Percentiles rank a stretch among this genome's conserved stretches.
Conservation (phyloP, 2,888 invertebrate species). For the Drosophila borborema region DNA sequence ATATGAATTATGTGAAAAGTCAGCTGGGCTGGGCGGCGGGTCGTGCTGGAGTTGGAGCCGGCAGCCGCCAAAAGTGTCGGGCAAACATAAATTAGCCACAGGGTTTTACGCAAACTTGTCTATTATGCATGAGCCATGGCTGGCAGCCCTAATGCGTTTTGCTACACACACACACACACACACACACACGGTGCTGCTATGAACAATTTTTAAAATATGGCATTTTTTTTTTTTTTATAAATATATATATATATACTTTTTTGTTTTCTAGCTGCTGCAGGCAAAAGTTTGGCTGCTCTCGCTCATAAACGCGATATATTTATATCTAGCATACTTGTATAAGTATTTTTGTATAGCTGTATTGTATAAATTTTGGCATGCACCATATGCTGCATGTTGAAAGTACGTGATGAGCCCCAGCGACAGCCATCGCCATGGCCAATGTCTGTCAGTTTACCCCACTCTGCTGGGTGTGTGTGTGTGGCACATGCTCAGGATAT, state of each 20-base stretch:
- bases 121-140: slow-evolving; percentile 67
- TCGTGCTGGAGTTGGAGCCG: too few species aligned
- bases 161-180: slow-evolving; percentile 29
- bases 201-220: slow-evolving; percentile 66
- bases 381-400: slow-evolving; percentile 63
- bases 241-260: not conserved
- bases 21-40: slow-evolving; percentile 20
- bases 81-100: slow-evolving; percentile 68
- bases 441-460: slow-evolving; percentile 1
- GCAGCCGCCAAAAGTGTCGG: slow-evolving; percentile 59
- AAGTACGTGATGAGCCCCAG: slow-evolving; percentile 63
- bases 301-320: slow-evolving; percentile 61
- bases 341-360: slow-evolving; percentile 35
- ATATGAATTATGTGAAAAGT: slow-evolving; percentile 66
- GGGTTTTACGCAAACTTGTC: slow-evolving; percentile 69
- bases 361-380: slow-evolving; percentile 66
- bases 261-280: slow-evolving; percentile 45
- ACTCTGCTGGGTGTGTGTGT: not conserved
- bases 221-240: slow-evolving; percentile 16
- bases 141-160: slow-evolving; percentile 64
- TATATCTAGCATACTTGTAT: slow-evolving; percentile 21
- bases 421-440: slow-evolving; percentile 8
- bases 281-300: slow-evolving; percentile 54
- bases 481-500: slow-evolving; percentile 47
- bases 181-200: slow-evolving; percentile 24